Evolutionary conservation across 1,140 invertebrate genomes (phyloP), one percentile per base, ranked within the genome.

Genomic region (Apis laboriosa): DNA sequence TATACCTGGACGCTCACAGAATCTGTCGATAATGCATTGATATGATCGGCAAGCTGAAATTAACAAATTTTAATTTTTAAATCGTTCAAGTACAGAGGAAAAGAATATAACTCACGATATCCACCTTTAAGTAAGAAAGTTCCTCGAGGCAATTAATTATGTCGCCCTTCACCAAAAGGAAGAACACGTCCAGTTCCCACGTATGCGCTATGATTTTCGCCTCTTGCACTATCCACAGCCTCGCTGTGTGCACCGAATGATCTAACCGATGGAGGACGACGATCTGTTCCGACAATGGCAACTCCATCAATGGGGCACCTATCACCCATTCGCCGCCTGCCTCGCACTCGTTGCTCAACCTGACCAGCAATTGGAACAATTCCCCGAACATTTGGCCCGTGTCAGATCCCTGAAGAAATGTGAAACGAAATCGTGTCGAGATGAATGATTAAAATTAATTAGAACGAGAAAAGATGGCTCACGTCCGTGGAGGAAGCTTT

Each of bases 251-350:
- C 17, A 97, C 95, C 0, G 97, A 97, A 88, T 97, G 97, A 93
- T 97, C 97, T 95, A 97, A 93, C 89, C 97, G 94, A 91, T 97
- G 97, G 9, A 97, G 93, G 61, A 97, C 95, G 8, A 97, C 96
- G 90, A 97, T 97, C 93, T 97, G 97, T 89, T 97, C 97, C 0
- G 97, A 96, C 9, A 97, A 94, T 0, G 97, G 97, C 68, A 97
- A 88, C 85, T 97, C 96, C 82, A 96, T 96, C 19, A 96, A 89
- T 1, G 96, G 95, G 2, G 96, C 95, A 3, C 96, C 96, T 71
- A 96, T 89, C 28, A 96, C 95, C 93, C 96, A 96, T 78, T 96
- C 95, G 82, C 95, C 95, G 0, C 96, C 95, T 0, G 95, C 95
- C 91, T 97, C 96, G 85, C 96, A 97, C 74, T 95, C 95, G 88